Base-by-base conservation (phyloP, 2,113 vertebrate species). In the Pelecanoides urinatrix region DNA sequence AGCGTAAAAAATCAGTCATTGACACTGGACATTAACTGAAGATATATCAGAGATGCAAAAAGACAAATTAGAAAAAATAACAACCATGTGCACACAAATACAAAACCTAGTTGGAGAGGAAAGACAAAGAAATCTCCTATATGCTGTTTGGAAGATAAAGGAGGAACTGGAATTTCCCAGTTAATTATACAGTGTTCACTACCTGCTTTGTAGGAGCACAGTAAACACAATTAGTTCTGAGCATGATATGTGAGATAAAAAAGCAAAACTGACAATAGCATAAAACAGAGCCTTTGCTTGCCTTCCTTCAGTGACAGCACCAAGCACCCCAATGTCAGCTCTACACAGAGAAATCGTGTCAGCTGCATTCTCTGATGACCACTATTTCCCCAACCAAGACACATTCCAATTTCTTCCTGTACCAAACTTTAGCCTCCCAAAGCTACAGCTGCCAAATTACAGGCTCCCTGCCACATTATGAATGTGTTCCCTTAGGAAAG, bases 391-490 rank as follows among this genome's bases (percentile, higher is more conserved):
- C 61, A 95, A 30, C 86, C 58, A 92, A 86, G 94, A 97, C 94
- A 97, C 94, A 97, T 95, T 96, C 91, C 96, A 98, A 96, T 98
- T 97, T 98, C 92, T 95, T 91, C 93, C 91, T 75, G 86, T 44
- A 32, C 90, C 95, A 94, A 93, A 95, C 92, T 92, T 90, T 14
- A 90, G 90, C 75, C 81, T 96, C 94, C 89, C 92, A 96, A 95
- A 95, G 90, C 89, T 94, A 61, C 38, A 95, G 71, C 86, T 98
- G 84, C 68, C 70, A 96, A 89, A 96, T 71, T 89, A 38, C 90
- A 77, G n/a, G 75, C 56, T 94, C 91, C 86, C 86, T 97, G 95
- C 92, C 85, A 77, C 88, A 56, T 95, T 95, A 91, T 92, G 81
- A 92, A 72, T 59, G 63, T 87, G 78, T 89, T 98, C 92, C 91